These are phyloP conservation scores for Hyposoter dolosus DNA, from an alignment of 2,888 invertebrate genomes.

Conservation along the genomic window DNA sequence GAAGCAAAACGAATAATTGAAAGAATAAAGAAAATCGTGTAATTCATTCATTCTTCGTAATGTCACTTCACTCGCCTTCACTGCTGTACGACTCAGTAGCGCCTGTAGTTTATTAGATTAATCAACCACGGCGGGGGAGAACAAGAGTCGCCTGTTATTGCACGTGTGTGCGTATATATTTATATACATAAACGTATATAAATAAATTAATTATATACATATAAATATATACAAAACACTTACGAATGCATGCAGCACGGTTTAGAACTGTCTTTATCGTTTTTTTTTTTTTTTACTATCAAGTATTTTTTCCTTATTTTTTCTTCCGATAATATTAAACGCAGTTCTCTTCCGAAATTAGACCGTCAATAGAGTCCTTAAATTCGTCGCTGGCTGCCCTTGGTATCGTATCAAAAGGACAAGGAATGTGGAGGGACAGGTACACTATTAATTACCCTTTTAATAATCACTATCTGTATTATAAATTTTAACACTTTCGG, in stretches of 20 bases:
- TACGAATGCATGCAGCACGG: slow-evolving; percentile 79
- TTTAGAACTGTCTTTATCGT: slow-evolving; percentile 73
- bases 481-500: slow-evolving; percentile 58
- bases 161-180: slow-evolving; percentile 58
- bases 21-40: slow-evolving; percentile 9
- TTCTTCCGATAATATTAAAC: slow-evolving; percentile 77
- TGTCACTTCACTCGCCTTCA: slow-evolving; percentile 69
- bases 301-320: background rate
- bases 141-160: slow-evolving; percentile 60
- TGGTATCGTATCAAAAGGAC: slow-evolving; percentile 84
- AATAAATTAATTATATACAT: slow-evolving; percentile 22
- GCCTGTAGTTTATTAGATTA: slow-evolving; percentile 70
- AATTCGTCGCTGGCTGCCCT: slow-evolving; percentile 84
- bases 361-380: slow-evolving; percentile 84
- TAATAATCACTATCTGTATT: slow-evolving; percentile 69
- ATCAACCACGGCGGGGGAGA: slow-evolving; percentile 61
- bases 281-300: background rate
- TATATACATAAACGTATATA: slow-evolving; percentile 42
- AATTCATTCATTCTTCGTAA: slow-evolving; percentile 60
- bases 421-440: slow-evolving; percentile 86
- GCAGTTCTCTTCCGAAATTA: slow-evolving; percentile 84
- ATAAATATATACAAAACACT: slow-evolving; percentile 53
- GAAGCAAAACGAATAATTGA: background rate
- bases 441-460: slow-evolving; percentile 81
- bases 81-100: slow-evolving; percentile 70